A percentile compares a stretch with the other conserved stretches of the same genome.
Conservation (phyloP, 2,113 vertebrate species). For the Aspiorhynchus laticeps region DNA sequence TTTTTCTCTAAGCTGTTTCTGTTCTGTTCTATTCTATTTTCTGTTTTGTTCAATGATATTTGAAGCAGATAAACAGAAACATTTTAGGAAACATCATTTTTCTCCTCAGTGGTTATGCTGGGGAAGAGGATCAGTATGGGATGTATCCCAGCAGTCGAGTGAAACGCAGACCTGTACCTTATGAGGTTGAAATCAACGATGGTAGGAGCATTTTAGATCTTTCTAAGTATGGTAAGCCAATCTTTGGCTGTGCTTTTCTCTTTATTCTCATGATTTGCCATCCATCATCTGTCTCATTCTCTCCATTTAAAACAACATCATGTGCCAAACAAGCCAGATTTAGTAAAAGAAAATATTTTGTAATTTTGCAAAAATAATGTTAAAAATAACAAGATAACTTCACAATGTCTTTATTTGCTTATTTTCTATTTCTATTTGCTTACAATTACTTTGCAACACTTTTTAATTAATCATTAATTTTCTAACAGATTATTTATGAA, state of each 20-base stretch:
- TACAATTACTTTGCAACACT: neutral
- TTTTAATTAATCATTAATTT: neutral
- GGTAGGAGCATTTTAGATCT: constrained; percentile 71
- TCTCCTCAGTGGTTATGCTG: constrained; percentile 77
- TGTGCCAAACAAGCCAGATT: neutral
- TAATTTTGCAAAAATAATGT: neutral
- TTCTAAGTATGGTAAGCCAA: constrained; percentile 38
- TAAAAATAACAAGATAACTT: neutral
- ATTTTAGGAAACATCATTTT: neutral
- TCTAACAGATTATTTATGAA: neutral
- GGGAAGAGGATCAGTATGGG: constrained; percentile 83
- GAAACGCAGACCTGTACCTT: constrained; percentile 79
- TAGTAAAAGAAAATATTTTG: neutral
- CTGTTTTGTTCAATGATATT: neutral
- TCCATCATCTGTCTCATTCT: neutral
- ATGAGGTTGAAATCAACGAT: constrained; percentile 85
- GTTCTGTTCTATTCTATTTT: neutral
- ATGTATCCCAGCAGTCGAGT: constrained; percentile 80
- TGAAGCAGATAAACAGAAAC: neutral
- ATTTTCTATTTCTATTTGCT: no score
- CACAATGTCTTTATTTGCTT: neutral
- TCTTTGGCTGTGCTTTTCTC: constrained; percentile 43
- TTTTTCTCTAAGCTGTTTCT: neutral
- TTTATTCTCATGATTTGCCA: neutral
- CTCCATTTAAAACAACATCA: neutral